Base-by-base conservation (phyloP, 2,888 invertebrate species). In the Lamproptera curius region DNA sequence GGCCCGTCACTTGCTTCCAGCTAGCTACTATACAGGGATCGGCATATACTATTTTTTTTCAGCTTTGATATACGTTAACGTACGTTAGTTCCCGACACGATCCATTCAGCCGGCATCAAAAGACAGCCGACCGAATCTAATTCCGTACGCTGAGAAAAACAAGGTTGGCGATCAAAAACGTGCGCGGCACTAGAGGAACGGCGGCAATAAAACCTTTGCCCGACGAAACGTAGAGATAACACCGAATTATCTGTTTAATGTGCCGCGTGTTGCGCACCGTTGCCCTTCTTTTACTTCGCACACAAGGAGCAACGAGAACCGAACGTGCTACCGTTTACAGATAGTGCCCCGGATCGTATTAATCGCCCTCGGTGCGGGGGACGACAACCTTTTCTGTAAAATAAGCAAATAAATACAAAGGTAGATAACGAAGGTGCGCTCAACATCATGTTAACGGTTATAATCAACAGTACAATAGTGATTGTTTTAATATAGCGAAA, bases 191-290 rank as follows among this genome's bases (percentile, higher is more conserved):
- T 5, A 20, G 23, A 42, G 16, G 17, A 45, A 37, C 41, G 23
- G 15, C 37, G 44, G 50, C 46, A 61, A 62, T 62, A 60, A 63
- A 62, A 59, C 56, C 56, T 56, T 56, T 59, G 56, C 57, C 50
- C 59, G 56, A 45, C 56, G 58, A 55, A 59, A 64, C 56, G 61
- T 62, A 51, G 58, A 64, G 63, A 62, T 62, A 63, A 49, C 46
- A 49, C 42, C 16, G 51, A 52, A 59, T 61, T 61, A 61, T 65
- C 61, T 62, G 55, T 20, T 59, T 59, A 62, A 62, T 59, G 58
- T 56, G 51, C 48, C 50, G 56, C 56, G 52, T 51, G 49, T 52
- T 51, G 49, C 50, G 42, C 45, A 46, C 52, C 51, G 39, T 34
- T 38, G 37, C 39, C 50, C 35, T 36, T 47, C n/a, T 47, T 47